Evolutionary conservation across 2,113 vertebrate genomes (phyloP).

Genomic region (Ochotona princeps): DNA sequence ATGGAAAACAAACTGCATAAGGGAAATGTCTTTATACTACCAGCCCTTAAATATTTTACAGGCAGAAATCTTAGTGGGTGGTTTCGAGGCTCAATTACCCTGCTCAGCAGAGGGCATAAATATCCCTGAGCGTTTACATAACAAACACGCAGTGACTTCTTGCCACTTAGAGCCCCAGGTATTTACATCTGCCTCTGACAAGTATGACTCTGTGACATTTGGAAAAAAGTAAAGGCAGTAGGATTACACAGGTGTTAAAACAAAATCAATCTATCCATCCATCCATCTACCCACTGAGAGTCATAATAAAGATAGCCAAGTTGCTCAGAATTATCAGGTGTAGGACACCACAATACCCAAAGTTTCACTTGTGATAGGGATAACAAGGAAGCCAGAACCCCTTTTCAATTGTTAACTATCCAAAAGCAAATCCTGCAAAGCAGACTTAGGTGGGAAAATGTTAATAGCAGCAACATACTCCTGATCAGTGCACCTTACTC

Average conservation of each 20-base stretch:
- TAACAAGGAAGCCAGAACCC: neutral
- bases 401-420: neutral
- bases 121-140: slow-evolving; percentile 54
- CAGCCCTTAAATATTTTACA: slow-evolving; percentile 72
- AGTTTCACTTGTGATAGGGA: neutral
- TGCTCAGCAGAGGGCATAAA: slow-evolving; percentile 53
- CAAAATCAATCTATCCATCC: neutral
- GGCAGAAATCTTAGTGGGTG: slow-evolving; percentile 66
- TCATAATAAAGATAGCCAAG: neutral
- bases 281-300: neutral
- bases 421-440: neutral
- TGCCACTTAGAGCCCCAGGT: slow-evolving; percentile 16
- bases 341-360: neutral
- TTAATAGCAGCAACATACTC: neutral
- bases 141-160: neutral
- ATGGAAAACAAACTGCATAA: slow-evolving; percentile 55
- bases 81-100: slow-evolving; percentile 65
- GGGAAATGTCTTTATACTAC: slow-evolving; percentile 56
- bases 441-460: neutral
- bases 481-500: rapidly evolving
- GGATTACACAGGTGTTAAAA: neutral
- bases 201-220: neutral
- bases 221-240: neutral
- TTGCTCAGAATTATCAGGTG: rapidly evolving
- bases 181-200: slow-evolving; percentile 43